A percentile compares a stretch with the other conserved stretches of the same genome.
Conservation (phyloP, 2,797 vertebrate genomes). For the Danio tinwini region DNA sequence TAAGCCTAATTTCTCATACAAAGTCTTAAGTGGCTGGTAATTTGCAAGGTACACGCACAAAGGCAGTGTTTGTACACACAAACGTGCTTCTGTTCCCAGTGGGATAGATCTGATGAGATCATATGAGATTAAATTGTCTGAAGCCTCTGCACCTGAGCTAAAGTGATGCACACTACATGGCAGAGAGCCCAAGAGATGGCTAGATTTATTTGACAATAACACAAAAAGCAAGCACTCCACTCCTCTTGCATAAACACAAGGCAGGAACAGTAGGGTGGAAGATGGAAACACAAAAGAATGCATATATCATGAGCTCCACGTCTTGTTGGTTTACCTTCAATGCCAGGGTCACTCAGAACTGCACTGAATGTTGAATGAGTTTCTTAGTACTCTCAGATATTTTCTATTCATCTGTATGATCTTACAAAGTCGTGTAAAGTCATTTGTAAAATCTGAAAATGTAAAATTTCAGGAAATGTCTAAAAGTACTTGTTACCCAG, state of each 20-base stretch:
- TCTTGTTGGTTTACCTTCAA: background rate
- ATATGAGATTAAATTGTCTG: slow-evolving; percentile 52
- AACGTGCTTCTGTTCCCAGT: slow-evolving; percentile 8
- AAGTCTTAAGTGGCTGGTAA: slow-evolving; percentile 19
- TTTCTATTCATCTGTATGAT: background rate
- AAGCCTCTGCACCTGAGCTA: slow-evolving; percentile 48
- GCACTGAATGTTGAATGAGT: background rate
- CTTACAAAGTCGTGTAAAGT: background rate
- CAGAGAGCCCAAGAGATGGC: slow-evolving; percentile 34
- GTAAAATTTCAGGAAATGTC: background rate
- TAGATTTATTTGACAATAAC: slow-evolving; percentile 46
- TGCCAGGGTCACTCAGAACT: background rate
- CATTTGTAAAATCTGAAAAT: background rate
- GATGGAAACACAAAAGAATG: background rate
- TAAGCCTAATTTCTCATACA: background rate
- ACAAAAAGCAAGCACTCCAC: slow-evolving; percentile 28
- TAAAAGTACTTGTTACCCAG: background rate
- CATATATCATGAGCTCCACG: background rate
- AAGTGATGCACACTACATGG: slow-evolving; percentile 48
- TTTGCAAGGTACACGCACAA: background rate
- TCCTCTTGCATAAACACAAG: slow-evolving; percentile 27
- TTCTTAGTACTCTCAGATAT: background rate
- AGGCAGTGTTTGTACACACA: background rate
- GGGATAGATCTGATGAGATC: slow-evolving; percentile 31
- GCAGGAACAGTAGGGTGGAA: slow-evolving; percentile 16